A percentile compares a stretch with the other conserved stretches of the same genome.
Evolutionary conservation across 2,797 vertebrate species (phyloP).

Genomic region (Esox lucius): DNA sequence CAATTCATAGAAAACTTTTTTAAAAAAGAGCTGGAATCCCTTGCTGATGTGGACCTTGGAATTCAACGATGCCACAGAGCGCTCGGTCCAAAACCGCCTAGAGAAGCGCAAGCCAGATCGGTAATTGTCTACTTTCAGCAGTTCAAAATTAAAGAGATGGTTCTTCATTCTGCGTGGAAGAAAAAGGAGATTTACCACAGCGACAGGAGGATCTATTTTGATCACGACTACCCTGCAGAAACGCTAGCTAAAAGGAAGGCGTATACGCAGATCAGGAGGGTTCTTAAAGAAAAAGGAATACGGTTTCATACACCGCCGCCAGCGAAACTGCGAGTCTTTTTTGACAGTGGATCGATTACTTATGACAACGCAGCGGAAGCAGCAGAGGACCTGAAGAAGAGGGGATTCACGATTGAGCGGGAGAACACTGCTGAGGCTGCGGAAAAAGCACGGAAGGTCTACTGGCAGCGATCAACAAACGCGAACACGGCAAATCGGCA

Average conservation of each 20-base stretch:
- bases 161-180: no score
- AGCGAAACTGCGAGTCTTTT: no score
- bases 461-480: no score
- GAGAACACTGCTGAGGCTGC: no score
- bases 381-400: no score
- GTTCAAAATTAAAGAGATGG: background rate
- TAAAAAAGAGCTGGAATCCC: background rate
- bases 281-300: constrained; percentile 12
- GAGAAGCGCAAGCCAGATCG: background rate
- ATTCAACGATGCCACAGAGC: constrained; percentile 11
- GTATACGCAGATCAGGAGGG: constrained; percentile 15
- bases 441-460: no score
- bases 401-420: no score
- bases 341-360: no score
- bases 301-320: constrained; percentile 23
- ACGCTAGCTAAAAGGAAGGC: constrained; percentile 7
- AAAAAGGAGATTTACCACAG: no score
- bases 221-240: background rate
- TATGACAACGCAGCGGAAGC: no score
- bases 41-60: background rate
- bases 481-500: no score
- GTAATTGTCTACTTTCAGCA: background rate
- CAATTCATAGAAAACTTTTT: constrained; percentile 18
- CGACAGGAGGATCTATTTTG: constrained; percentile 14
- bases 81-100: background rate